These are phyloP conservation scores for Trichosurus vulpecula DNA, from an alignment of 2,797 vertebrate genomes.

Conservation along the genomic window DNA sequence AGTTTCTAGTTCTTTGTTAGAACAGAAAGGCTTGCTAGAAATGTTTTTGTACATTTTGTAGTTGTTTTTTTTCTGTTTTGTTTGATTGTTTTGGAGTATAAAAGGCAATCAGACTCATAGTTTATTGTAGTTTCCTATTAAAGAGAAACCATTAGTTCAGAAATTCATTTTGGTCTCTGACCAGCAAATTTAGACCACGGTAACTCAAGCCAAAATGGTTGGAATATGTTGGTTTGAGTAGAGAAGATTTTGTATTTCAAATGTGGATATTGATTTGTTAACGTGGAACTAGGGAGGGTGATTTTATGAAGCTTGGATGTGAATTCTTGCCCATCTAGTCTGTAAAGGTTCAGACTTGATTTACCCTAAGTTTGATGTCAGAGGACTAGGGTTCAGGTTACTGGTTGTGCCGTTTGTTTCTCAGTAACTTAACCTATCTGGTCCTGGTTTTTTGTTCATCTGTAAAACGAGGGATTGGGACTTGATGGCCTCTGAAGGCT, in stretches of 20 bases:
- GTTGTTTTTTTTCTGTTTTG: too few relatives aligned
- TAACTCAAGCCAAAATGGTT: conserved; percentile 47
- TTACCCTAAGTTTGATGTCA: neutral
- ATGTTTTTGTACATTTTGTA: too few relatives aligned
- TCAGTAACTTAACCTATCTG: neutral
- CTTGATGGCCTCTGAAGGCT: too few relatives aligned
- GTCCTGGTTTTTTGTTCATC: too few relatives aligned
- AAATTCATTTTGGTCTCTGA: conserved; percentile 22
- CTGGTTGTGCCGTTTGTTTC: too few relatives aligned
- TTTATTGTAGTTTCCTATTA: too few relatives aligned
- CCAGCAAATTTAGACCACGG: neutral
- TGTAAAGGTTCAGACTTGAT: conserved; percentile 38
- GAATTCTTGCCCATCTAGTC: conserved; percentile 47
- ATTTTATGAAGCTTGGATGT: conserved; percentile 35
- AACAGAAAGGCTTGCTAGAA: too few relatives aligned
- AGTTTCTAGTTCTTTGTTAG: too few relatives aligned
- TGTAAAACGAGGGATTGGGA: too few relatives aligned
- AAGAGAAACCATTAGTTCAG: neutral
- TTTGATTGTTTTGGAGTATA: too few relatives aligned
- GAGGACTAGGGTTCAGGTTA: too few relatives aligned
- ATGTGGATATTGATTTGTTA: conserved; percentile 20
- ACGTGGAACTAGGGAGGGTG: conserved; percentile 13
- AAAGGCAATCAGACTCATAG: too few relatives aligned
- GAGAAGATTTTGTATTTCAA: conserved; percentile 44
- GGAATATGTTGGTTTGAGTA: conserved; percentile 34